Evolutionary conservation across 1,140 invertebrate species (phyloP), one percentile per base, ranked within the genome.

Genomic region (Chrysopa pallens): DNA sequence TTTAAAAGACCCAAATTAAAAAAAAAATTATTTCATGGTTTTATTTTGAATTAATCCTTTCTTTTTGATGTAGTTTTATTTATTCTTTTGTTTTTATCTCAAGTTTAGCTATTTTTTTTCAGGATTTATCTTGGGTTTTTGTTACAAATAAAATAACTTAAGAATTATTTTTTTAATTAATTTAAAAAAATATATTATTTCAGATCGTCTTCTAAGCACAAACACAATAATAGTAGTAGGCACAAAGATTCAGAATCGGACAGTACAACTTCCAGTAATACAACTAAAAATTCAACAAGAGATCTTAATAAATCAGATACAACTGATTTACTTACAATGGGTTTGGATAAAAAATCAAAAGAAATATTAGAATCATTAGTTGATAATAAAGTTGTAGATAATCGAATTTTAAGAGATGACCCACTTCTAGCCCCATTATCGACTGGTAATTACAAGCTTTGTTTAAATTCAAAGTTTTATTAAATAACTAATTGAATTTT

Each of bases 361-460:
- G 59, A 61, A 42, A 61, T 60, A 42, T 50, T 61, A 11, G 59
- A 60, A 38, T 53, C 59, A 43, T 46, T 61, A n/a, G 55, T 56
- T 7, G 54, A 57, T 46, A 60, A 57, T 39, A 55, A 61, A 46
- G 60, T 61, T 42, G 59, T 57, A 11, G 17, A 23, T 23, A 23
- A 23, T 23, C 17, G 17, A 23, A 23, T 23, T 23, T 23, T 23
- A 23, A 23, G 17, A 23, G 17, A 23, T 5, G 17, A 23, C n/a
- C n/a, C n/a, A 23, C 2, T 23, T 23, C 17, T 23, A 3, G 17
- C 17, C 17, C 17, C 17, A 58, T 40, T 56, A 58, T 44, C 40
- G 52, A 15, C 40, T 61, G 9, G 17, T 23, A 23, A 23, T 23
- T 23, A 23, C 5, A 3, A 23, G 2, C 2, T 3, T 5, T 23